phyloP scores from a whole-genome alignment of 2,113 vertebrate genomes.

The Argyrosomus japonicus region DNA sequence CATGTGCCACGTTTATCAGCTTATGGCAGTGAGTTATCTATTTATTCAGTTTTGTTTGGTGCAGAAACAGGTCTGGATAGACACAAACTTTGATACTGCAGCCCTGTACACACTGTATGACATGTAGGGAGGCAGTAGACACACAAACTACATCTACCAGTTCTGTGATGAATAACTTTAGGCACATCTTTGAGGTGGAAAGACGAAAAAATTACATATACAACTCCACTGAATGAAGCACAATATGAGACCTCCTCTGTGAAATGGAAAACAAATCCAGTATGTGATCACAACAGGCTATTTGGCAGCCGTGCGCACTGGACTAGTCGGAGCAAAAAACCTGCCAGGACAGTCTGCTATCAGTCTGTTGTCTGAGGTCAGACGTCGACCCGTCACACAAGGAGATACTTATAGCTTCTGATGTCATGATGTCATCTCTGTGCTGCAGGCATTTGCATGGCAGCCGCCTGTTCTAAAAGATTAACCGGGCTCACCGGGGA shows the following conservation, averaged over 20 bases:
- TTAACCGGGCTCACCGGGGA: constrained; percentile 46
- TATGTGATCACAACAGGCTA: constrained; percentile 33
- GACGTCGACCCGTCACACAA: constrained; percentile 33
- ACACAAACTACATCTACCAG: neutral
- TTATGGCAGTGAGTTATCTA: constrained; percentile 1
- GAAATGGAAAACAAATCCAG: constrained; percentile 46
- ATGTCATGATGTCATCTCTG: constrained; percentile 68
- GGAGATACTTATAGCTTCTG: constrained; percentile 58
- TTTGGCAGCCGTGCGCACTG: constrained; percentile 29
- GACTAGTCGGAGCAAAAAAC: constrained; percentile 6
- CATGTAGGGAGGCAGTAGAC: neutral
- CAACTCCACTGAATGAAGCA: neutral
- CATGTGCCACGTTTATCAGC: constrained; percentile 12
- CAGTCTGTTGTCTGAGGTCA: constrained; percentile 58
- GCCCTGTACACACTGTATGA: neutral
- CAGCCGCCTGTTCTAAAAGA: constrained; percentile 47
- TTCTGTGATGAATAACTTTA: neutral
- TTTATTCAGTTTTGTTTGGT: neutral
- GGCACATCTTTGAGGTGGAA: constrained; percentile 4
- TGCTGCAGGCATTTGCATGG: constrained; percentile 45
- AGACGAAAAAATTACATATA: neutral
- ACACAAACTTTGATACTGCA: neutral
- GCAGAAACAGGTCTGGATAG: neutral
- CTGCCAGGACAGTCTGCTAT: constrained; percentile 56
- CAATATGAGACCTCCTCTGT: constrained; percentile 5